phyloP scores from a whole-genome alignment of 2,888 invertebrate species.

The Malacosoma neustria region DNA sequence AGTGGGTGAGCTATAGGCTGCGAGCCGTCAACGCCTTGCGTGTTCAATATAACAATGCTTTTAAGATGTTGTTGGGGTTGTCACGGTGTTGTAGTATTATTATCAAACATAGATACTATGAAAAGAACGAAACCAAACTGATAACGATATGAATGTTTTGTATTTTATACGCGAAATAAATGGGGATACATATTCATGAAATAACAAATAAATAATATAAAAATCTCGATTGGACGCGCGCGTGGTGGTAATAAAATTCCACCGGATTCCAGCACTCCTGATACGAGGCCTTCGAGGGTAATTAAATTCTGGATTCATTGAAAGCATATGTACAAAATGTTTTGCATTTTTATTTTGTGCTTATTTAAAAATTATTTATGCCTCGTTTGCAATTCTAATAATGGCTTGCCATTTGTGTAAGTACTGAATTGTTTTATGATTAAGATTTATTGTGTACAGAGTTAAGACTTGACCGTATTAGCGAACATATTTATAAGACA shows the following conservation, averaged over 20 bases:
- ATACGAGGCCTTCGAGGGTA: conserved; percentile 23
- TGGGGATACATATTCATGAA: not conserved
- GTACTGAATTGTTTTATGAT: not conserved
- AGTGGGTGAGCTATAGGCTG: too few species aligned
- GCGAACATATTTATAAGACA: too few species aligned
- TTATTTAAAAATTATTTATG: not conserved
- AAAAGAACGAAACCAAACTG: too few species aligned
- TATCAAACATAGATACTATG: too few species aligned
- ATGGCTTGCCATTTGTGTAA: not conserved
- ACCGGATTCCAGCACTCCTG: conserved; percentile 17
- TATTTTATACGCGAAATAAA: too few species aligned
- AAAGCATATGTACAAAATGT: conserved; percentile 16
- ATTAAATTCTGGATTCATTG: conserved; percentile 30
- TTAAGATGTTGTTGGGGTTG: too few species aligned
- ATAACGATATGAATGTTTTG: too few species aligned
- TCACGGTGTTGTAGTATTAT: too few species aligned
- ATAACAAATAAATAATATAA: not conserved
- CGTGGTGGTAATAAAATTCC: conserved; percentile 26
- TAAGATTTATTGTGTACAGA: not conserved
- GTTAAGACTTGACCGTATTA: too few species aligned
- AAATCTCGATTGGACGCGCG: not conserved
- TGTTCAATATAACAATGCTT: too few species aligned
- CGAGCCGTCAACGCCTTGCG: too few species aligned
- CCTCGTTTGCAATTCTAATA: not conserved
- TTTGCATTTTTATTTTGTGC: conserved; percentile 15